phyloP scores from a whole-genome alignment of 2,797 vertebrate genomes.

The Melanotaenia maccullochi region DNA sequence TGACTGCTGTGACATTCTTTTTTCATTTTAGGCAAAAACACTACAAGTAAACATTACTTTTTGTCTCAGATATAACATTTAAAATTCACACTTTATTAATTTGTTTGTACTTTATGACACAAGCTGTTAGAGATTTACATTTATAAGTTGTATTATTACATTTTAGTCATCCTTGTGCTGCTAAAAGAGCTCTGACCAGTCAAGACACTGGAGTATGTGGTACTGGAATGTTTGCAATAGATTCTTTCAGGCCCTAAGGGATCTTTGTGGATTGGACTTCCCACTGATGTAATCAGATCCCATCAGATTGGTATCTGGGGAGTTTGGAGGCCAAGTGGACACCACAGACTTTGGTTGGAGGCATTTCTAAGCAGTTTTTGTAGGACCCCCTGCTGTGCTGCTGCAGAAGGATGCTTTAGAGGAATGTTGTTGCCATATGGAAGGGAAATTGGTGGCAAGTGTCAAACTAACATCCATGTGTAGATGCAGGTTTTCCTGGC shows the following conservation, averaged over 20 bases:
- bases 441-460: too few relatives aligned
- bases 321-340: not conserved
- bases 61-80: not conserved
- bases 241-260: not conserved
- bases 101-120: not conserved
- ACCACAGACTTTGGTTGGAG: not conserved
- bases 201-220: not conserved
- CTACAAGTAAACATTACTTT: not conserved
- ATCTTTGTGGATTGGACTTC: not conserved
- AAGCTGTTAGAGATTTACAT: too few relatives aligned
- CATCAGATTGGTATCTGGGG: not conserved
- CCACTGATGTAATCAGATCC: not conserved
- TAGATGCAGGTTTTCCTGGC: too few relatives aligned
- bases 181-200: too few relatives aligned
- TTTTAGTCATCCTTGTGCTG: too few relatives aligned
- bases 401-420: not conserved
- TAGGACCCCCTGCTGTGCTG: not conserved
- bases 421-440: too few relatives aligned
- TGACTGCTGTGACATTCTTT: not conserved
- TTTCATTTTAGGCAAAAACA: not conserved
- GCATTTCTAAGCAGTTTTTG: too few relatives aligned
- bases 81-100: not conserved
- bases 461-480: too few relatives aligned
- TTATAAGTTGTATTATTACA: too few relatives aligned
- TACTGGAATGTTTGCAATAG: not conserved